Conservation (phyloP, 2,888 invertebrate genomes). For the Harpalus rubripes region DNA sequence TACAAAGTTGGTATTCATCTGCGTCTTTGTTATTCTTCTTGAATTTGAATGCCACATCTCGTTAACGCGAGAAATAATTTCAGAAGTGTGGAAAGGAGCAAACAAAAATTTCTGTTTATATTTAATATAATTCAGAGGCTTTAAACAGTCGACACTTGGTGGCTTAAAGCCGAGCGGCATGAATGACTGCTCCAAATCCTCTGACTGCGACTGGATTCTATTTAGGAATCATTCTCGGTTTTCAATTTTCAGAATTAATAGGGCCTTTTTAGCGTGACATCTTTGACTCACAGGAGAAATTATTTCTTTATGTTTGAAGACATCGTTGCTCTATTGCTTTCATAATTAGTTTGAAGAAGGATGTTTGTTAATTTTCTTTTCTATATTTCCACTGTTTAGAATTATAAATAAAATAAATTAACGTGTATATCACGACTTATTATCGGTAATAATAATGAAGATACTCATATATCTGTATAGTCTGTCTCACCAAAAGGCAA, state of each 20-base stretch:
- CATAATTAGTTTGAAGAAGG: too few species aligned
- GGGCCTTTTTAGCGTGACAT: background rate
- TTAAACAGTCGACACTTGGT: slow-evolving; percentile 32
- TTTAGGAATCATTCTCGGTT: slow-evolving; percentile 1
- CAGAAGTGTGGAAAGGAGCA: slow-evolving; percentile 29
- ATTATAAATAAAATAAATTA: too few species aligned
- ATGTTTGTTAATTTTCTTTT: too few species aligned
- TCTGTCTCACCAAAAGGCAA: too few species aligned
- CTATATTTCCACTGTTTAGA: too few species aligned
- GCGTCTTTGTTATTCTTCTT: slow-evolving; percentile 16
- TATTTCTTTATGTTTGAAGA: background rate
- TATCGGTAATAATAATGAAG: too few species aligned
- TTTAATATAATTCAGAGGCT: slow-evolving; percentile 47
- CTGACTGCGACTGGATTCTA: slow-evolving; percentile 8
- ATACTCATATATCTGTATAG: too few species aligned
- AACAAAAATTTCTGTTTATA: slow-evolving; percentile 48
- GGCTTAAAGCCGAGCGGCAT: slow-evolving; percentile 39
- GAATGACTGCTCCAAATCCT: slow-evolving; percentile 4
- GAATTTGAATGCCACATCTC: slow-evolving; percentile 36
- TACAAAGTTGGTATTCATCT: background rate
- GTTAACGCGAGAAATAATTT: slow-evolving; percentile 42
- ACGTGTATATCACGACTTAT: too few species aligned
- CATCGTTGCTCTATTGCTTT: too few species aligned
- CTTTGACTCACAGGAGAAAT: background rate
- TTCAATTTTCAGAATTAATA: slow-evolving; percentile 22